A percentile compares a stretch with the other conserved stretches of the same genome.
Conservation (phyloP, 2,113 vertebrate species). For the Chamaetylas fuelleborni region DNA sequence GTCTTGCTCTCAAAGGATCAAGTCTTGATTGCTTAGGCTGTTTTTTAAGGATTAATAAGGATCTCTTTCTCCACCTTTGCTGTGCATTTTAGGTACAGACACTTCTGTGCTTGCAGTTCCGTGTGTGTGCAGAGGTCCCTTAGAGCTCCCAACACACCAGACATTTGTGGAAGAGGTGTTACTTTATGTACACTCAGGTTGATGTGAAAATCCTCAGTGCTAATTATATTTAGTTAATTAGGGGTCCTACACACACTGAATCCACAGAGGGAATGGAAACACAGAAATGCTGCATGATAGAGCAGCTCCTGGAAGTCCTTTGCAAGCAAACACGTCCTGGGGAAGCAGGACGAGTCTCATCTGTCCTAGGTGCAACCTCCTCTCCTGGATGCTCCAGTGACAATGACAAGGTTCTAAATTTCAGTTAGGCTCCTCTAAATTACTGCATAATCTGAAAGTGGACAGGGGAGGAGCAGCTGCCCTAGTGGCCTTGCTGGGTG, state of each 20-base stretch:
- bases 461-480: background rate
- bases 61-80: background rate
- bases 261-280: background rate
- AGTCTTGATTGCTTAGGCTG: background rate
- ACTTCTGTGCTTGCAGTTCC: background rate
- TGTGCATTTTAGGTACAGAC: background rate
- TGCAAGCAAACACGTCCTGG: background rate
- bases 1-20: background rate
- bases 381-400: background rate
- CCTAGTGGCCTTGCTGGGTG: background rate
- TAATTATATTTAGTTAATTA: constrained; percentile 26
- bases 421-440: background rate
- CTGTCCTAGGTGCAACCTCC: background rate
- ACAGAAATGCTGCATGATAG: background rate
- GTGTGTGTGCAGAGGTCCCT: background rate
- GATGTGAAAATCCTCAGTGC: background rate
- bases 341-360: background rate
- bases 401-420: background rate
- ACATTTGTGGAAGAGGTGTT: background rate
- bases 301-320: background rate
- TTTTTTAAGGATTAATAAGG: background rate
- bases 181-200: background rate
- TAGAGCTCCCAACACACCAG: background rate
- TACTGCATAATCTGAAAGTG: background rate
- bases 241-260: background rate